phyloP scores from a whole-genome alignment of 1,140 invertebrate genomes.

The Drosophila jambulina region DNA sequence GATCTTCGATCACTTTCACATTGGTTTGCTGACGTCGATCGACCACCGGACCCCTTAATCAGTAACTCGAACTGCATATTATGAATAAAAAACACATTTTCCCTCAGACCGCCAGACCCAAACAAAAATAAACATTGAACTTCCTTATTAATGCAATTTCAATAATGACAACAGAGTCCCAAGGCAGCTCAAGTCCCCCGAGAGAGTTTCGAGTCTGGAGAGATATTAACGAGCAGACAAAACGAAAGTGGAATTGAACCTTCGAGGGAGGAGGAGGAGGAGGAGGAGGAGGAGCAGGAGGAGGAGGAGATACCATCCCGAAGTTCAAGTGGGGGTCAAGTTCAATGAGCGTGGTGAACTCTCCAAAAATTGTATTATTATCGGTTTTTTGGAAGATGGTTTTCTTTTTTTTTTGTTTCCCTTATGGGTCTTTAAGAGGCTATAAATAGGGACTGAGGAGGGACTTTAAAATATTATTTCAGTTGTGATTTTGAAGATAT shows the following conservation, averaged over 20 bases:
- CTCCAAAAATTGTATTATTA: constrained; percentile 36
- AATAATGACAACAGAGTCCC: constrained; percentile 61
- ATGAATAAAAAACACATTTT: constrained; percentile 33
- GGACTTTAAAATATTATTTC: neutral
- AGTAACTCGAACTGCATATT: constrained; percentile 20
- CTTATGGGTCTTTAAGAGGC: constrained; percentile 1
- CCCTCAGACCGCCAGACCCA: constrained; percentile 28
- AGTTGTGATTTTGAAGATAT: too few relatives aligned
- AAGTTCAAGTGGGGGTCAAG: constrained; percentile 44
- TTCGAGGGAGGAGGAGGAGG: neutral
- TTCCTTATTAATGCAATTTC: constrained; percentile 83
- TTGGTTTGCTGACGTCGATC: constrained; percentile 37
- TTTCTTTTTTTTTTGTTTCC: neutral
- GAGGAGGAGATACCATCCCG: constrained; percentile 4
- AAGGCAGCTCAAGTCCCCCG: constrained; percentile 36
- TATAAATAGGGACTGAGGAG: neutral
- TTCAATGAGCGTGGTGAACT: constrained; percentile 36
- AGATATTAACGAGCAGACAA: constrained; percentile 62
- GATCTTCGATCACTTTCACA: constrained; percentile 32
- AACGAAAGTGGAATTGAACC: constrained; percentile 56
- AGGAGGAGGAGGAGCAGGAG: constrained; percentile 15
- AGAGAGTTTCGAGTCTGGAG: constrained; percentile 35
- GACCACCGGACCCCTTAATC: constrained; percentile 30
- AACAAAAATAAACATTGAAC: constrained; percentile 79
- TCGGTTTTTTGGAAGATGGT: constrained; percentile 25